Base-by-base conservation (phyloP, 2,888 invertebrate genomes). In the Coremacera marginata region DNA sequence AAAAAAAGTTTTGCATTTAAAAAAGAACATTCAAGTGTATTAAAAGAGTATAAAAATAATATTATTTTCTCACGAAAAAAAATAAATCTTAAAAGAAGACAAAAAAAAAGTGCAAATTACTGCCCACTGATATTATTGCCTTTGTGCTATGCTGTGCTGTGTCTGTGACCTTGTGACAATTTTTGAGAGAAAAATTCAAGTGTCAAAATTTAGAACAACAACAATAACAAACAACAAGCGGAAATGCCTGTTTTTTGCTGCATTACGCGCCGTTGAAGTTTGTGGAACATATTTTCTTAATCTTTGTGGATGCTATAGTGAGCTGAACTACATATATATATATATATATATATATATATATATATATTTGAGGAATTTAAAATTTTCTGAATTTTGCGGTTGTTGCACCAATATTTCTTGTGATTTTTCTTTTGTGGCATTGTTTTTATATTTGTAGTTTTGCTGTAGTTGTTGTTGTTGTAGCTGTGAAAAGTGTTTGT, bases 121-220 rank as follows among this genome's bases (percentile, higher is more conserved):
- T 9, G 3, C 63, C 16, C n/a, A 16, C 7, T 31, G 14, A 16
- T 5, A 27, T 62, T 62, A 8, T 52, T 52, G 52, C 3, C n/a
- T 51, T 51, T 51, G 14, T 51, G n/a, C n/a, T 52, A n/a, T 25
- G 7, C 5, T 9, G 22, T 16, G 31, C 22, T 63, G 31, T 63
- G 25, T 63, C n/a, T 31, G 8, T 27, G 52, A 70, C 68, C 68
- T 70, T 70, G 70, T 70, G 52, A 70, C 19, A 52, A 37, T 70
- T 70, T 70, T 34, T 55, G 34, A 52, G 5, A 31, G 31, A n/a
- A 49, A 68, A 49, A 49, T 22, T 51, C 2, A 68, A 68, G 25
- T 51, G 25, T 16, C 25, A 16, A 51, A 62, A 34, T 49, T 19
- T 7, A 8, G 31, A 31, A 31, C 31, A 31, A 31, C 31, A 31